phyloP scores from a whole-genome alignment of 2,888 invertebrate species.

The Ormia ochracea region DNA sequence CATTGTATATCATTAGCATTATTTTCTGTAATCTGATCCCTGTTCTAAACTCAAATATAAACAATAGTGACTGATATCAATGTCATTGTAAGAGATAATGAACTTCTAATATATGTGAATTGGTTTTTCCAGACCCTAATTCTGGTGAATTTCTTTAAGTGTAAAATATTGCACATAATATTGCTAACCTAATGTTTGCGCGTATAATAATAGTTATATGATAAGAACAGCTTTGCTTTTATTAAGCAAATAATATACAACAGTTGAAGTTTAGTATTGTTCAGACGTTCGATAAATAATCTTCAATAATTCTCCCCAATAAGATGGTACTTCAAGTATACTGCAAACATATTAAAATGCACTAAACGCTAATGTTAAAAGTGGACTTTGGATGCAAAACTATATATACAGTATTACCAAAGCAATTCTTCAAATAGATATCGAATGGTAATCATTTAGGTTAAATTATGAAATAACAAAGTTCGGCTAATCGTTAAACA shows the following conservation, averaged over 20 bases:
- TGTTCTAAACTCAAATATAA: no score
- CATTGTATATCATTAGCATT: no score
- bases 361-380: no score
- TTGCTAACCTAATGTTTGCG: background rate
- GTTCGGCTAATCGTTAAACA: background rate
- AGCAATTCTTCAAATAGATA: background rate
- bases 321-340: slow-evolving; percentile 14
- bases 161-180: background rate
- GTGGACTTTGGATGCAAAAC: background rate
- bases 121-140: no score
- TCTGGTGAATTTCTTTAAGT: background rate
- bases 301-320: slow-evolving; percentile 9
- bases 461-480: background rate
- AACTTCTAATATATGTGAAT: no score
- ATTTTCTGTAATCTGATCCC: no score
- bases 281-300: slow-evolving; percentile 41
- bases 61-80: no score
- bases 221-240: slow-evolving; percentile 42
- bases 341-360: background rate
- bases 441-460: background rate
- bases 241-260: slow-evolving; percentile 32
- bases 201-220: slow-evolving; percentile 21
- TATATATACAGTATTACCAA: background rate
- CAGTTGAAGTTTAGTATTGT: slow-evolving; percentile 53
- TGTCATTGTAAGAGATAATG: no score